Percentiles rank a stretch among this genome's conserved stretches.
Evolutionary conservation across 1,140 invertebrate species (phyloP).

Genomic region (Drosophila kanapiae): DNA sequence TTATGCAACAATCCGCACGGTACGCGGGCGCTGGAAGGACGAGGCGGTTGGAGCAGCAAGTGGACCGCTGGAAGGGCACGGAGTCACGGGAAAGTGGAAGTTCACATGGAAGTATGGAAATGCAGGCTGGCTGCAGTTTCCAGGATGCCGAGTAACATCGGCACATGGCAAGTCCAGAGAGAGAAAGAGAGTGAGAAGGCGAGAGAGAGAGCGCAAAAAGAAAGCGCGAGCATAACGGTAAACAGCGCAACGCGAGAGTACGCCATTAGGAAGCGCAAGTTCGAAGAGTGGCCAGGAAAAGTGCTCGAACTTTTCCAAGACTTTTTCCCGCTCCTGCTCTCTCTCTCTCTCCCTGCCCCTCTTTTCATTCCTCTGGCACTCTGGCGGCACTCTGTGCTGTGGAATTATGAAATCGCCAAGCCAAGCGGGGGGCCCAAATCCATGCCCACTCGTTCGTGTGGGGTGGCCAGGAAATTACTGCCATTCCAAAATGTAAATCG

Average conservation of each 20-base stretch:
- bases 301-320: slow-evolving; percentile 60
- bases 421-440: slow-evolving; percentile 39
- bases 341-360: slow-evolving; percentile 22
- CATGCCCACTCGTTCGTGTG: slow-evolving; percentile 29
- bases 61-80: slow-evolving; percentile 66
- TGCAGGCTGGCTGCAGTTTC: slow-evolving; percentile 66
- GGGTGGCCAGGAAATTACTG: slow-evolving; percentile 79
- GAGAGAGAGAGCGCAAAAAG: slow-evolving; percentile 5
- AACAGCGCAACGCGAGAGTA: slow-evolving; percentile 42
- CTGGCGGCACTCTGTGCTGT: slow-evolving; percentile 23
- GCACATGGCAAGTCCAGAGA: slow-evolving; percentile 42
- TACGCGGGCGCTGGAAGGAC: slow-evolving; percentile 70
- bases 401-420: slow-evolving; percentile 74
- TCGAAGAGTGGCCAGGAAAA: slow-evolving; percentile 49
- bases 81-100: slow-evolving; percentile 59
- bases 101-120: slow-evolving; percentile 56
- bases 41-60: slow-evolving; percentile 69
- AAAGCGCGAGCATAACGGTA: slow-evolving; percentile 18
- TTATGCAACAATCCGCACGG: slow-evolving; percentile 78
- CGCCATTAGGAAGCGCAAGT: slow-evolving; percentile 31
- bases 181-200: neutral
- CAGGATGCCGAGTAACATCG: slow-evolving; percentile 65
- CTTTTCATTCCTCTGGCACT: slow-evolving; percentile 8
- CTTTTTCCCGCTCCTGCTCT: slow-evolving; percentile 45
- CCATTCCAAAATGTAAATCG: slow-evolving; percentile 82